These are phyloP conservation scores for Diarsia brunnea DNA, from an alignment of 2,888 invertebrate species.

Conservation along the genomic window DNA sequence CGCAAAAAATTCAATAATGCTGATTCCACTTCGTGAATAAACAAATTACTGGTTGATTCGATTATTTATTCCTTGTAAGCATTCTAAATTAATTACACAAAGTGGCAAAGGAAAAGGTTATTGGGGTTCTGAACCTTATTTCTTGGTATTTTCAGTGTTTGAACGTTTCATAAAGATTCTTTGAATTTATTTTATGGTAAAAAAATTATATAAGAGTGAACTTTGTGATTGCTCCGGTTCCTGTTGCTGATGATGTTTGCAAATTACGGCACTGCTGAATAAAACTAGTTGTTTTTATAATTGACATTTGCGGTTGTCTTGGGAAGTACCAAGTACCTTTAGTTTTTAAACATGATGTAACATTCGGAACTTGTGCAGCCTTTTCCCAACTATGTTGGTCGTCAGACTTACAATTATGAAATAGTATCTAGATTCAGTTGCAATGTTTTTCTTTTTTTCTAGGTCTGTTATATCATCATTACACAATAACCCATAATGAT, in stretches of 20 bases:
- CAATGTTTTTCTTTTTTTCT: no score
- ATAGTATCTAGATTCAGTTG: no score
- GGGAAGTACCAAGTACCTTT: no score
- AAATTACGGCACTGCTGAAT: neutral
- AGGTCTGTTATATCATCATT: neutral
- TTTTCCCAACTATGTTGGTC: no score
- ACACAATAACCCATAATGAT: no score
- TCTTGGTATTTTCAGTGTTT: neutral
- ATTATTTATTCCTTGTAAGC: conserved; percentile 47
- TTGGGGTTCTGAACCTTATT: neutral
- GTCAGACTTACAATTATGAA: no score
- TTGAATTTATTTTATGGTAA: neutral
- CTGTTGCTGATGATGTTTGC: neutral
- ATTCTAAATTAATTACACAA: conserved; percentile 47
- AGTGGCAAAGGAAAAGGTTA: conserved; percentile 22
- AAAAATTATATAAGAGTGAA: neutral
- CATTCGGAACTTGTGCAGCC: neutral
- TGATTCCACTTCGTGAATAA: conserved; percentile 34
- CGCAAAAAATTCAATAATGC: conserved; percentile 31
- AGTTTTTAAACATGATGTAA: neutral
- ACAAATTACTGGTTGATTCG: conserved; percentile 35
- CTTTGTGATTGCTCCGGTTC: neutral
- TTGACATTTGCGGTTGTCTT: neutral
- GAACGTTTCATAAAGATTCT: neutral
- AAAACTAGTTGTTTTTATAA: neutral